A percentile compares a stretch with the other conserved stretches of the same genome.
These are phyloP conservation scores for Cerceris rybyensis DNA, from an alignment of 2,888 invertebrate species.

Conservation along the genomic window DNA sequence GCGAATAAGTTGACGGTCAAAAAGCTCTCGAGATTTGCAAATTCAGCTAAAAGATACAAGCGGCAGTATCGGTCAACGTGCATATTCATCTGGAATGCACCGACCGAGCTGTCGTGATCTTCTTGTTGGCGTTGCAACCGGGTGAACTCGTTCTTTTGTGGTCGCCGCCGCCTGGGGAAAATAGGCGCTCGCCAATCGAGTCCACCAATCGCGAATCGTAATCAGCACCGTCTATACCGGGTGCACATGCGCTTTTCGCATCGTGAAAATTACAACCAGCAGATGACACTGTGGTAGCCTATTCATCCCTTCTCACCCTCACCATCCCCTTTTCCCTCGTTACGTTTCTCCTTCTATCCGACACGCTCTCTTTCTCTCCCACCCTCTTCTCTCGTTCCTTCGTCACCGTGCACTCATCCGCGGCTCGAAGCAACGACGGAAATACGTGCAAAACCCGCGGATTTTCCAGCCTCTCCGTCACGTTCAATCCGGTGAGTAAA, in stretches of 20 bases:
- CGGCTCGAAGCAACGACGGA: conserved; percentile 50
- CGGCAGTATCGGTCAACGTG: not conserved
- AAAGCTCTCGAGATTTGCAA: not conserved
- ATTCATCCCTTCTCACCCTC: conserved; percentile 41
- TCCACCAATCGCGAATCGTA: conserved; percentile 45
- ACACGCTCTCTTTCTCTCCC: no score
- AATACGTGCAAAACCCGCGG: conserved; percentile 58
- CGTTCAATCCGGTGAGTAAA: conserved; percentile 56
- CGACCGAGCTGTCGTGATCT: conserved; percentile 13
- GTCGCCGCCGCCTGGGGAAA: conserved; percentile 30
- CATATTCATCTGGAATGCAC: conserved; percentile 18
- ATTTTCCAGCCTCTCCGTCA: conserved; percentile 52
- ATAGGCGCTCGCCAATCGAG: conserved; percentile 38
- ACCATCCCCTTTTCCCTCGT: conserved; percentile 25
- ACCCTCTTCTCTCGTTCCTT: no score
- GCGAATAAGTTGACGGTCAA: not conserved
- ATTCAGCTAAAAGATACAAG: no score
- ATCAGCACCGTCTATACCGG: conserved; percentile 9
- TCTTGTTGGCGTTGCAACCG: conserved; percentile 4
- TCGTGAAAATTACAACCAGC: conserved; percentile 24
- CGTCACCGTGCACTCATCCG: conserved; percentile 36
- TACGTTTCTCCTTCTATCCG: conserved; percentile 7
- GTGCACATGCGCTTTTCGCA: conserved; percentile 55
- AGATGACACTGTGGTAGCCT: conserved; percentile 52
- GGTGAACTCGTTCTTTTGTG: conserved; percentile 37